Evolutionary conservation across 1,140 invertebrate genomes (phyloP).

Genomic region (Maconellicoccus hirsutus): DNA sequence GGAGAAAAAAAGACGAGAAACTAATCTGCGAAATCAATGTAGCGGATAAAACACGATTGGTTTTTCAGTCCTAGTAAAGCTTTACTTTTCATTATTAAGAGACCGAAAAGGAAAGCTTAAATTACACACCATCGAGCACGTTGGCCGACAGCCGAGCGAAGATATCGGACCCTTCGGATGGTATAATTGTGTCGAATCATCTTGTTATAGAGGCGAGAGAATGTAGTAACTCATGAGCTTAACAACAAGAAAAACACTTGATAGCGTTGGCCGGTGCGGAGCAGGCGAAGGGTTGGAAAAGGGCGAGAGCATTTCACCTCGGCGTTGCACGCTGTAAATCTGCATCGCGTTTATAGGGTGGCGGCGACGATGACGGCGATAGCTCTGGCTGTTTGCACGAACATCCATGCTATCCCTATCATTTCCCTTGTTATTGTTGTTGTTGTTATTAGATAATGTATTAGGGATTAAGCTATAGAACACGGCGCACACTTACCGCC

Average conservation of each 20-base stretch:
- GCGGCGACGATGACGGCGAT: constrained; percentile 8
- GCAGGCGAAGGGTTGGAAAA: not conserved
- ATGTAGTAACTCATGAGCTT: constrained; percentile 18
- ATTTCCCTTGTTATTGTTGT: constrained; percentile 20
- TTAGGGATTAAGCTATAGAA: constrained; percentile 20
- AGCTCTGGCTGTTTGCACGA: constrained; percentile 18
- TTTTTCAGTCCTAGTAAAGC: not conserved
- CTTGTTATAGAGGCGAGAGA: constrained; percentile 17
- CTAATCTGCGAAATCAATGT: not conserved
- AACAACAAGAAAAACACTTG: constrained; percentile 20
- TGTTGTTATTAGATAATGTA: constrained; percentile 21
- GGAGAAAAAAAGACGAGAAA: not conserved
- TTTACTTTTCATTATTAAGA: not conserved
- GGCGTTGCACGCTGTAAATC: constrained; percentile 1
- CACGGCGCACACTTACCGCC: constrained; percentile 12
- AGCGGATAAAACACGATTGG: not conserved
- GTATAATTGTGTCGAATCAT: constrained; percentile 21
- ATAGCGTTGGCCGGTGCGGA: not conserved
- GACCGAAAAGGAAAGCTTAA: not conserved
- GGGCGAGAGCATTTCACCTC: not conserved
- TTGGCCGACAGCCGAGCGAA: not conserved
- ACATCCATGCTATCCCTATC: constrained; percentile 19
- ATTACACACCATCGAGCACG: constrained; percentile 7
- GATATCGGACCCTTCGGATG: not conserved
- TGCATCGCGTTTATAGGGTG: constrained; percentile 14